phyloP scores from a whole-genome alignment of 2,888 invertebrate species.

The Scaptomyza tumidula region DNA sequence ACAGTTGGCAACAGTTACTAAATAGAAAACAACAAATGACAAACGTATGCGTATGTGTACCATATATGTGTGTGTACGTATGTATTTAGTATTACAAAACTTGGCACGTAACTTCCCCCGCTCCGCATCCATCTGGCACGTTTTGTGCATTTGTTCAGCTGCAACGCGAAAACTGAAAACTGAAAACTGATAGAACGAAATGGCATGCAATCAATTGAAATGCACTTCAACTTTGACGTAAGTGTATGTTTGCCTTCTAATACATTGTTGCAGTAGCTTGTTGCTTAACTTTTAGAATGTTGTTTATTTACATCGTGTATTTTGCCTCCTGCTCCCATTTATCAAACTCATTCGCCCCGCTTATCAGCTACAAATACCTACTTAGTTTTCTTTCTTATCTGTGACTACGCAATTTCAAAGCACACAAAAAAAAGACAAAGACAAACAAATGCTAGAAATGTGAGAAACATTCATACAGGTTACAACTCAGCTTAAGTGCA shows the following conservation, averaged over 20 bases:
- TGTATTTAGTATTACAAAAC: conserved; percentile 40
- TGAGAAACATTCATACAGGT: background rate
- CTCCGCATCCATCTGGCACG: conserved; percentile 9
- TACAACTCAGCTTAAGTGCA: background rate
- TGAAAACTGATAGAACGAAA: conserved; percentile 29
- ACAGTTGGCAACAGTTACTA: conserved; percentile 58
- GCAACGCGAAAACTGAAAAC: conserved; percentile 7
- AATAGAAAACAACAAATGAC: conserved; percentile 17
- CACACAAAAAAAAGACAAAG: background rate
- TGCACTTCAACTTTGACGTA: conserved; percentile 11
- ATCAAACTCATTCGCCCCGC: conserved; percentile 34
- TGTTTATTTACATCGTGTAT: conserved; percentile 23
- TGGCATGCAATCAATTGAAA: conserved; percentile 29
- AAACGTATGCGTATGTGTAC: background rate
- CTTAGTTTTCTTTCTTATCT: conserved; percentile 32
- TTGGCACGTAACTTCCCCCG: conserved; percentile 52
- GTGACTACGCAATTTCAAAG: conserved; percentile 18
- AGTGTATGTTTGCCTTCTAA: conserved; percentile 15
- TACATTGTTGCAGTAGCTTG: conserved; percentile 33
- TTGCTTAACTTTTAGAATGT: conserved; percentile 17
- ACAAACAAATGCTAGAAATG: background rate
- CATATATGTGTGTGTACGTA: conserved; percentile 9
- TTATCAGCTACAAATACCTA: conserved; percentile 36
- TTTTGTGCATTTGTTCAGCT: conserved; percentile 50
- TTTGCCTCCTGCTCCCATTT: conserved; percentile 15